These are phyloP conservation scores for Orientallactaga sibirica DNA, from an alignment of 2,797 vertebrate genomes.

Conservation along the genomic window DNA sequence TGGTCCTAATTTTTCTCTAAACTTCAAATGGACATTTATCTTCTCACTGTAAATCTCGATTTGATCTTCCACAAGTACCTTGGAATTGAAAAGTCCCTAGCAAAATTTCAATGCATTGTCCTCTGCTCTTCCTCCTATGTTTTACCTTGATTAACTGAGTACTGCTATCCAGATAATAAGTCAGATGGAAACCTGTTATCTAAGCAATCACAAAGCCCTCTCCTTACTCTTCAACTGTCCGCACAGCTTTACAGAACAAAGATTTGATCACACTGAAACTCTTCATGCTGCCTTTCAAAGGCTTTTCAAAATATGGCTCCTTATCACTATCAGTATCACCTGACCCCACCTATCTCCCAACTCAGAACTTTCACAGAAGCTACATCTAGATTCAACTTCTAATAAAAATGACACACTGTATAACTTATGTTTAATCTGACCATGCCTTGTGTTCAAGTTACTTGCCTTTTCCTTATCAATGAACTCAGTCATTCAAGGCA, in stretches of 20 bases:
- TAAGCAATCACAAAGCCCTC: not conserved
- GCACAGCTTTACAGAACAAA: not conserved
- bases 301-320: not conserved
- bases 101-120: not conserved
- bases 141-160: not conserved
- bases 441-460: not conserved
- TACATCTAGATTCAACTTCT: not conserved
- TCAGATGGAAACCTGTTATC: not conserved
- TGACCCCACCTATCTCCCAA: not conserved
- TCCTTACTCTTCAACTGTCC: not conserved
- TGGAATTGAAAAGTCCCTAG: not conserved
- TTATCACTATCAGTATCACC: not conserved
- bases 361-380: not conserved
- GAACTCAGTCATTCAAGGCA: not conserved
- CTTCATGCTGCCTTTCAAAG: not conserved
- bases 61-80: not conserved
- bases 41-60: not conserved
- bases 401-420: not conserved
- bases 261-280: conserved; percentile 12
- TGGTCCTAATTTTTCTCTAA: not conserved
- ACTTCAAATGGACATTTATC: not conserved
- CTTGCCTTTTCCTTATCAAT: not conserved
- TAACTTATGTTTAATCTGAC: not conserved
- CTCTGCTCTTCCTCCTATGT: not conserved
- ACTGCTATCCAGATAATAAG: not conserved